Base-by-base conservation (phyloP, 1,140 invertebrate species). In the Thaumetopoea pityocampa region DNA sequence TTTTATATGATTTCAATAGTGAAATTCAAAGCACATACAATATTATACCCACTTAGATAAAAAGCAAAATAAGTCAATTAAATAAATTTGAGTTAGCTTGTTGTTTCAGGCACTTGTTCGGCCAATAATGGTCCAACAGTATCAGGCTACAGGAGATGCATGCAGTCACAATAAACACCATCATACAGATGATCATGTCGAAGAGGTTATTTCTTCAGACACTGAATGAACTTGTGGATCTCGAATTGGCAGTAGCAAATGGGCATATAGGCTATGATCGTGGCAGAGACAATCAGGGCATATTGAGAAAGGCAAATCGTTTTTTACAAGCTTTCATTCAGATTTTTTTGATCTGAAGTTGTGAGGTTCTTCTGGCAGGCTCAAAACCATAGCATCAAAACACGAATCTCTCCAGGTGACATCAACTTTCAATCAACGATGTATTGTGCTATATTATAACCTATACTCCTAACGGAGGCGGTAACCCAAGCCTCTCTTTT, bases 261-360 rank as follows among this genome's bases (percentile, higher is more conserved):
- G 2, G 79, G 73, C 5, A 79, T 57, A 42, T 76, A 80, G 17
- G 76, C 70, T 8, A 83, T 52, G 9, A 83, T 23, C 19, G 79
- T 62, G 16, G 73, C 76, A 12, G 76, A 71, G 1, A 74, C 76
- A 9, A 83, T 73, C 34, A 80, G 38, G 19, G 70, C 69, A 45
- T 79, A 79, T 38, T 77, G 37, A n/a, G 79, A 83, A 26, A 79
- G 52, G 60, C 76, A 83, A 69, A 80, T 73, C 78, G 80, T 83
- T 44, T 74, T 68, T 56, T 26, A 32, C 10, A 8, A 14, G 27
- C 28, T 38, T 18, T n/a, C n/a, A n/a, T n/a, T n/a, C n/a, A n/a
- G n/a, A n/a, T n/a, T n/a, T n/a, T n/a, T n/a, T 20, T 32, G 35
- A 16, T 37, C 26, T 7, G 32, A 11, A 41, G 38, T 38, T 34